These are phyloP conservation scores for Synanthedon myopaeformis DNA, from an alignment of 2,888 invertebrate genomes.

Conservation along the genomic window DNA sequence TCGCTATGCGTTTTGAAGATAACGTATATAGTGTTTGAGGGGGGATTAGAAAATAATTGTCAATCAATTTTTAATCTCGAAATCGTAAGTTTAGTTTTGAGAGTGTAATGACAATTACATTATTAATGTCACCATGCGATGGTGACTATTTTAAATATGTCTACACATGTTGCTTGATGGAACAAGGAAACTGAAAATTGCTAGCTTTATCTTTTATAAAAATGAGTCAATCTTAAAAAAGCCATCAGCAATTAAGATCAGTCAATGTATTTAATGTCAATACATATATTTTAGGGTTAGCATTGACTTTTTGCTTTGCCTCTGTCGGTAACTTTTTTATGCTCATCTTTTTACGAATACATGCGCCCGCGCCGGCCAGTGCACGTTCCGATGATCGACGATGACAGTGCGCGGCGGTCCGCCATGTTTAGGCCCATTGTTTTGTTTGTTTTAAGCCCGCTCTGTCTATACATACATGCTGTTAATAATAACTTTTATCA, in stretches of 20 bases:
- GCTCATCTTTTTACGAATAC: neutral
- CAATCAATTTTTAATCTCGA: too few relatives aligned
- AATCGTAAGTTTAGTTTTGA: too few relatives aligned
- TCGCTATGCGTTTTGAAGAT: too few relatives aligned
- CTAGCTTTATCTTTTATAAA: neutral
- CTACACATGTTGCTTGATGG: too few relatives aligned
- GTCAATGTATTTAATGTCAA: neutral
- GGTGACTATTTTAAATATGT: too few relatives aligned
- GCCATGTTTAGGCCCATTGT: slow-evolving; percentile 1
- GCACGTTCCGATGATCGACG: slow-evolving; percentile 4
- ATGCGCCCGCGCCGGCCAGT: neutral
- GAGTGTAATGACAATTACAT: too few relatives aligned
- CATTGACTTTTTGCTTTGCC: neutral
- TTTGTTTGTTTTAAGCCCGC: slow-evolving; percentile 1
- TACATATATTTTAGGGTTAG: neutral
- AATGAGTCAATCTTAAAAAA: neutral
- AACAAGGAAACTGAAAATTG: neutral
- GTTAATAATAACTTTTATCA: too few relatives aligned
- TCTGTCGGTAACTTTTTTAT: neutral
- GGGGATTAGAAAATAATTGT: too few relatives aligned
- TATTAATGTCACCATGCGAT: too few relatives aligned
- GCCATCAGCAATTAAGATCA: neutral
- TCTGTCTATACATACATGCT: too few relatives aligned
- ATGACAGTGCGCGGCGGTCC: slow-evolving; percentile 3
- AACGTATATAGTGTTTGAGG: too few relatives aligned